Evolutionary conservation across 2,797 vertebrate species (phyloP), one percentile per base, ranked within the genome.

Genomic region (Botia almorhae): DNA sequence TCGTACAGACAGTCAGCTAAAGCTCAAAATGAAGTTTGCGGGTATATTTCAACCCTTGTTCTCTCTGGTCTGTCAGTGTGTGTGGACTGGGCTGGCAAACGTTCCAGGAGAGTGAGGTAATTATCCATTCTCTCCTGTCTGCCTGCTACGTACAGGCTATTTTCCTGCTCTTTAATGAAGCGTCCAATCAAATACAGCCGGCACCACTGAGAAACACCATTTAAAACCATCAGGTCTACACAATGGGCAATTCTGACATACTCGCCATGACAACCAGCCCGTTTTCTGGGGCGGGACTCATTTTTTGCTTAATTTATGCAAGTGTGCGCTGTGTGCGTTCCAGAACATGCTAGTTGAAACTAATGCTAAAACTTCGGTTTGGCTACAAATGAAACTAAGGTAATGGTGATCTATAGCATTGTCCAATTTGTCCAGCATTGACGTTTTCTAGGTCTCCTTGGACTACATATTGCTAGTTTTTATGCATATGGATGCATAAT

Each of bases 161-260:
- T 60, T 53, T 83, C 78, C 58, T 77, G 76, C 68, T 76, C 63
- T 58, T 77, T 82, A 82, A 84, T 78, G 70, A 84, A 84, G 76
- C 48, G 74, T 84, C 77, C 74, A 72, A 67, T 64, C 53, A 71
- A 76, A 83, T 72, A 29, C 60, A 75, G 58, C 64, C 29, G 16
- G 46, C 26, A 7, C 73, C n/a, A 71, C 55, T 63, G 75, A 55
- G 55, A 58, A 58, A 36, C 53, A 63, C 53, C 48, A 29, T 78
- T 63, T 74, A 71, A 65, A 65, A 65, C 77, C 67, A 61, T 64
- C 58, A 56, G 55, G 71, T 48, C 48, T 78, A 83, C 71, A 81
- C 71, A 70, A 72, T 12, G n/a, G 56, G 26, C 64, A 36, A 13
- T 43, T 69, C 51, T 70, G 55, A 76, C 33, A 82, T 39, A 48